These are phyloP conservation scores for Iphiclides podalirius DNA, from an alignment of 2,888 invertebrate species.

Conservation along the genomic window DNA sequence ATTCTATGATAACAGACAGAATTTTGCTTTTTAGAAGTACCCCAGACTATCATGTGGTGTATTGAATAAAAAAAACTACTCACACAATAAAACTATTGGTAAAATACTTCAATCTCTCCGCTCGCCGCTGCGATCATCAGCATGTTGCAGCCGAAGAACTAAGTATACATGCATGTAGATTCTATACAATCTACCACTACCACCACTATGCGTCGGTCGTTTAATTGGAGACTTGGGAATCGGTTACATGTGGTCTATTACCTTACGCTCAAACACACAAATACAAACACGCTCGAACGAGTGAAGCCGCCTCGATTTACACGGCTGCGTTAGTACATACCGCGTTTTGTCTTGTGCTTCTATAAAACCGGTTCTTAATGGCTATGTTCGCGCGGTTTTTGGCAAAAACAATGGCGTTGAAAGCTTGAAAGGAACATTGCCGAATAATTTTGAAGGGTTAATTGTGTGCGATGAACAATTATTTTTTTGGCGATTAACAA, in stretches of 20 bases:
- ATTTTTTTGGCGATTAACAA: not conserved
- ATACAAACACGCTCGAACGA: not conserved
- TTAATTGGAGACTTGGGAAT: constrained; percentile 20
- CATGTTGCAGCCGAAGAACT: not conserved
- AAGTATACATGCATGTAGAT: constrained; percentile 24
- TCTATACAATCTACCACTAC: constrained; percentile 30
- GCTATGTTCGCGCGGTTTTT: constrained; percentile 21
- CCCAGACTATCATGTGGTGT: no score
- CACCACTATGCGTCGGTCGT: constrained; percentile 18
- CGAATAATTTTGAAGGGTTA: not conserved
- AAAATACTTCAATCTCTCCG: not conserved
- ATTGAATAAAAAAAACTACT: no score
- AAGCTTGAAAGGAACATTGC: not conserved
- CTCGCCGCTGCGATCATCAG: not conserved
- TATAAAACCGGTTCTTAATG: constrained; percentile 25
- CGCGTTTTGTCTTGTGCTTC: constrained; percentile 7
- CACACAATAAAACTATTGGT: no score
- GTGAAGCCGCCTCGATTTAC: not conserved
- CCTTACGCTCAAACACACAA: constrained; percentile 2
- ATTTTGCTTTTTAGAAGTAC: no score
- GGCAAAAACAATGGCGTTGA: constrained; percentile 21
- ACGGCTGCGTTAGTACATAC: not conserved
- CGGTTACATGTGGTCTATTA: constrained; percentile 1
- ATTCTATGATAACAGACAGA: no score
- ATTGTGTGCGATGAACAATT: not conserved